Conservation (phyloP, 2,888 invertebrate genomes). For the Spicauda simplicius region DNA sequence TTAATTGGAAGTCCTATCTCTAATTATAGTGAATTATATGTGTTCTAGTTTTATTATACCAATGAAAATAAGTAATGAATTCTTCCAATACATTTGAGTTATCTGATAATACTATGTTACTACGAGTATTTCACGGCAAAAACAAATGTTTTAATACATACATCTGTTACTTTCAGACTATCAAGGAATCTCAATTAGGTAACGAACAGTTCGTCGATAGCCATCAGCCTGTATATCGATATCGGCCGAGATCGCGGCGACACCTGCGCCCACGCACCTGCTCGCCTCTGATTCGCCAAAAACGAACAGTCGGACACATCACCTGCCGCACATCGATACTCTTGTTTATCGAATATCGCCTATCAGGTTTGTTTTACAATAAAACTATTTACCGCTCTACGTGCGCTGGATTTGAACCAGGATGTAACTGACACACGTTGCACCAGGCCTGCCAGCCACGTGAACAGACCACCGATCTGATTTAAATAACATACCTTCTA, state of each 20-base stretch:
- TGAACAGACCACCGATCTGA: not conserved
- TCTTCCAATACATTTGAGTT: too few relatives aligned
- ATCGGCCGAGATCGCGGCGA: slow-evolving; percentile 72
- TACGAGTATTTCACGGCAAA: too few relatives aligned
- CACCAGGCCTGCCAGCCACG: not conserved
- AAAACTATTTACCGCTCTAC: slow-evolving; percentile 12
- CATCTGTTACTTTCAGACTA: not conserved
- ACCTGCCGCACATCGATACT: slow-evolving; percentile 65
- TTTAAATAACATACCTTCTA: not conserved
- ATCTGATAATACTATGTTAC: too few relatives aligned
- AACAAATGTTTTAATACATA: too few relatives aligned
- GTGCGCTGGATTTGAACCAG: slow-evolving; percentile 15
- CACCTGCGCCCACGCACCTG: slow-evolving; percentile 76
- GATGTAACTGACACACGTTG: not conserved
- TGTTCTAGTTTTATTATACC: too few relatives aligned
- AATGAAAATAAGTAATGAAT: too few relatives aligned
- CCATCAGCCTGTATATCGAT: slow-evolving; percentile 63
- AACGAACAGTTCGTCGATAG: slow-evolving; percentile 41
- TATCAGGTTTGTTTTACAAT: slow-evolving; percentile 27
- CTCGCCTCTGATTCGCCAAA: slow-evolving; percentile 80
- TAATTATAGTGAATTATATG: too few relatives aligned
- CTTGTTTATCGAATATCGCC: slow-evolving; percentile 45
- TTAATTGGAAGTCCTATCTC: too few relatives aligned
- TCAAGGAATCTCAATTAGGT: slow-evolving; percentile 13
- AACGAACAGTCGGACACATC: slow-evolving; percentile 66